A percentile compares a stretch with the other conserved stretches of the same genome.
Conservation (phyloP, 2,888 invertebrate species). For the Chymomyza procnemis region DNA sequence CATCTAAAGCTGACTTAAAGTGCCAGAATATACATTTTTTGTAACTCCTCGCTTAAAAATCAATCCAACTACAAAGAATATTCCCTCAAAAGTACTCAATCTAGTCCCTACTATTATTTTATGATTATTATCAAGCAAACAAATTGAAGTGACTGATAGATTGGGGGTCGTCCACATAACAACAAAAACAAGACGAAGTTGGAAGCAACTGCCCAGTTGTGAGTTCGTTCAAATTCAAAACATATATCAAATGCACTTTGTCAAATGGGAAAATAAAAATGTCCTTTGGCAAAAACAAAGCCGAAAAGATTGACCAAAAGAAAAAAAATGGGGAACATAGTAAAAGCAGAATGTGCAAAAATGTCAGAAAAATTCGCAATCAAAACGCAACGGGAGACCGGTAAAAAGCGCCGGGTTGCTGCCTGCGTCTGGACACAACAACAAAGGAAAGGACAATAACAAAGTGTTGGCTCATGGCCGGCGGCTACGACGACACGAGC, state of each 20-base stretch:
- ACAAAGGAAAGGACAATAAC: slow-evolving; percentile 25
- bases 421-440: background rate
- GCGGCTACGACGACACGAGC: slow-evolving; percentile 62
- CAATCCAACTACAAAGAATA: background rate
- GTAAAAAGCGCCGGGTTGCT: background rate
- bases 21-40: too few species aligned
- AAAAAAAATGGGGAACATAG: slow-evolving; percentile 33
- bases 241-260: slow-evolving; percentile 66
- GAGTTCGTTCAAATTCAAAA: slow-evolving; percentile 24
- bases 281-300: slow-evolving; percentile 24
- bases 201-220: background rate
- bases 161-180: background rate
- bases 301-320: slow-evolving; percentile 40
- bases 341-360: slow-evolving; percentile 55
- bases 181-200: background rate
- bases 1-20: too few species aligned
- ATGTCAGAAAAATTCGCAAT: slow-evolving; percentile 74
- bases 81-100: background rate
- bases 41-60: too few species aligned
- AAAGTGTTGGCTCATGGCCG: slow-evolving; percentile 62
- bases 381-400: slow-evolving; percentile 71
- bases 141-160: background rate
- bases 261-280: slow-evolving; percentile 51
- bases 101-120: background rate
- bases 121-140: background rate